Percentiles rank a stretch among this genome's conserved stretches.
Conservation (phyloP, 53 echinoderm and acorn worm species). For the Astropecten irregularis region DNA sequence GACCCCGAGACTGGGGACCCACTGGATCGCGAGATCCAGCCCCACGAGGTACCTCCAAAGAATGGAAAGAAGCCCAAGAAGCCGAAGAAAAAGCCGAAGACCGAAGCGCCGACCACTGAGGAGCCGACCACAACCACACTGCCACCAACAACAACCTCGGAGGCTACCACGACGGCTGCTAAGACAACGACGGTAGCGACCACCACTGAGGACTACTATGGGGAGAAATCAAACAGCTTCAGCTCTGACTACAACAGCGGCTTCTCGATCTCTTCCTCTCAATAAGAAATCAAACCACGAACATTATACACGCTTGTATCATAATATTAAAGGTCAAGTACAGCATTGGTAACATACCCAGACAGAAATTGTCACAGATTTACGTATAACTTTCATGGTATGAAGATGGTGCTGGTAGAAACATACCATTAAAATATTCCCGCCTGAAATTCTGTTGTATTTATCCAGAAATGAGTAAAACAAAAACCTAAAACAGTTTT, state of each 20-base stretch:
- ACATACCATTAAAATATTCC: no score
- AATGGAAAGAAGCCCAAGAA: background rate
- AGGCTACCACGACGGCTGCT: background rate
- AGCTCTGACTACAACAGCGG: conserved; percentile 30
- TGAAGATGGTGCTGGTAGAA: no score
- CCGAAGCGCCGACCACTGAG: background rate
- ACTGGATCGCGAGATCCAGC: no score
- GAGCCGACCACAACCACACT: conserved; percentile 1
- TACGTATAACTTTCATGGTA: no score
- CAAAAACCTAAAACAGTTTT: no score
- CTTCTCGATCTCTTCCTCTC: conserved; percentile 23
- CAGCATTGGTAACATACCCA: no score
- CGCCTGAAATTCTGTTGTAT: no score
- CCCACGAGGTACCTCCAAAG: background rate
- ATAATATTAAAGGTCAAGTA: background rate
- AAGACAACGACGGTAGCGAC: background rate
- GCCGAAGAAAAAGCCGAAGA: background rate
- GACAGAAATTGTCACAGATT: no score
- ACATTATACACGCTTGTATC: background rate
- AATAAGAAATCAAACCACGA: background rate
- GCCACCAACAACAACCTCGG: background rate
- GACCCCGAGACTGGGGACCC: background rate
- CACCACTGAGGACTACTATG: background rate
- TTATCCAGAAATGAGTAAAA: no score
- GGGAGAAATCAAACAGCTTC: background rate